Evolutionary conservation across 2,888 invertebrate species (phyloP).

Genomic region (Frankliniella fusca): DNA sequence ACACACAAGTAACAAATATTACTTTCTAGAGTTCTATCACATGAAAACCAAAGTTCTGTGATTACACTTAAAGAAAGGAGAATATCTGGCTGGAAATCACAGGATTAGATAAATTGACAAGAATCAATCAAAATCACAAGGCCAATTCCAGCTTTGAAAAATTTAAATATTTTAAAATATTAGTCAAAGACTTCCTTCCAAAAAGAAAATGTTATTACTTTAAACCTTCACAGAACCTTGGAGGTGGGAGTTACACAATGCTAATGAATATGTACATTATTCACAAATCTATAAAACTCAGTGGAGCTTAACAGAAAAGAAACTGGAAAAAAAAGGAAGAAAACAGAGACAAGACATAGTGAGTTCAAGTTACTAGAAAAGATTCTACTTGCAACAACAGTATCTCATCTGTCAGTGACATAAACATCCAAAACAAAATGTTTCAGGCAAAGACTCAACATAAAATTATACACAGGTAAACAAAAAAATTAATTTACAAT

Average conservation of each 20-base stretch:
- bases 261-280: constrained; percentile 17
- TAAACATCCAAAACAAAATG: no score
- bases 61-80: neutral
- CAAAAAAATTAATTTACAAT: no score
- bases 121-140: neutral
- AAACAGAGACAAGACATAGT: neutral
- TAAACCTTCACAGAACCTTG: constrained; percentile 13
- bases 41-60: constrained; percentile 12
- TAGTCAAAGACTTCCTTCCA: neutral
- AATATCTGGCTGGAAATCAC: neutral
- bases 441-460: no score
- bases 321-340: neutral
- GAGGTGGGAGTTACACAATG: neutral
- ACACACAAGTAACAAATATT: neutral
- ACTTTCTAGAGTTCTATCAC: constrained; percentile 11
- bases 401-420: no score
- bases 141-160: neutral
- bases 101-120: constrained; percentile 5
- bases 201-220: neutral
- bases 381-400: no score
- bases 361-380: no score
- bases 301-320: neutral
- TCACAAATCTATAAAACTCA: neutral
- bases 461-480: no score
- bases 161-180: neutral